Base-by-base conservation (phyloP, 1,140 invertebrate species). In the Nymphalis io region DNA sequence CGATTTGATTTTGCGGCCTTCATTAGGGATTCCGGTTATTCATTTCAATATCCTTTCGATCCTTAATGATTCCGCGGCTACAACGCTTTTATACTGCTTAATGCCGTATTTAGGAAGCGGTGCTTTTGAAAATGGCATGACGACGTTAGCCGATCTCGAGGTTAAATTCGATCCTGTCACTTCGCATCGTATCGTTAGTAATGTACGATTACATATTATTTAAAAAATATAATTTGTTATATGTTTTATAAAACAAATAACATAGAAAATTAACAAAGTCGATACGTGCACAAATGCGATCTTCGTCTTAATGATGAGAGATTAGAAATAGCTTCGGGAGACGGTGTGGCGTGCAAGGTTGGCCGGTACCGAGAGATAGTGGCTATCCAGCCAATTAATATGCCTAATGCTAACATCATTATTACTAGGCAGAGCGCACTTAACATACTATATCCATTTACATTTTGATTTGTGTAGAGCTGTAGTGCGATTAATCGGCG, bases 341-440 rank as follows among this genome's bases (percentile, higher is more conserved):
- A 68, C 74, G 65, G 68, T 78, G 75, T 81, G 77, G 81, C 81
- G 80, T 82, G 80, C 84, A 80, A 83, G 75, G 76, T 77, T 73
- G 79, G 70, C 71, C 75, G 76, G 73, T 80, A 73, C 39, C 68
- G 53, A 79, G 82, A 89, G 87, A 90, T 90, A 90, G 81, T 84
- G 79, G 76, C 80, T 87, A 88, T 90, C 84, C 84, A 81, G 72
- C 82, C 89, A 91, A 89, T 91, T 91, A 91, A 91, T 89, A 89
- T 88, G 84, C 84, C 87, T 91, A 91, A 91, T 91, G 87, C 89
- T 87, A 91, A 91, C 89, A 91, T 91, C 87, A 89, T 91, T 91
- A 91, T 91, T 91, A 91, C 87, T 82, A 82, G 84, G 79, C 84
- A 80, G 74, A 81, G 83, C 79, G 83, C 83, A 85, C 89, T 91